Conservation (phyloP, 2,113 vertebrate species). For the Fulica atra region DNA sequence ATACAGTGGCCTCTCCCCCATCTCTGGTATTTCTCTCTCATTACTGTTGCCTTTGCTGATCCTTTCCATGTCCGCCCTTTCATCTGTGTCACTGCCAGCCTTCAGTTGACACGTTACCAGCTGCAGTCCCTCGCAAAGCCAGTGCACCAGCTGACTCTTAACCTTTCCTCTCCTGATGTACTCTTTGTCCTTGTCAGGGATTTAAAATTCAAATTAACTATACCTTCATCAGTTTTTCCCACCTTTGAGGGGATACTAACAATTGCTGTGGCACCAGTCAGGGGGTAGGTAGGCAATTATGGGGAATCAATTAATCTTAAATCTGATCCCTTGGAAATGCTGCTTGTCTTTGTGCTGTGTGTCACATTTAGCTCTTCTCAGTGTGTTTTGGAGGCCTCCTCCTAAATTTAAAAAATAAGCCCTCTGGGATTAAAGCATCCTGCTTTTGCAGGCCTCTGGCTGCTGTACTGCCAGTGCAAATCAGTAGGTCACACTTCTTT, state of each 20-base stretch:
- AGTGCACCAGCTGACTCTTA: background rate
- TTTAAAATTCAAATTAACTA: background rate
- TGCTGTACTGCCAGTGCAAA: background rate
- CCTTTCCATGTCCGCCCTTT: background rate
- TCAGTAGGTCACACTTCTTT: background rate
- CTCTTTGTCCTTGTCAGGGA: background rate
- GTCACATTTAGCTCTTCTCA: background rate
- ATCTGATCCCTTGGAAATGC: background rate
- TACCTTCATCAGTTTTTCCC: background rate
- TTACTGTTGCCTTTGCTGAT: background rate
- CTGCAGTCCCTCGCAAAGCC: background rate
- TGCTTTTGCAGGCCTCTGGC: background rate
- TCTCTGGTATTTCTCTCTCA: background rate
- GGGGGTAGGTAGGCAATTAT: background rate
- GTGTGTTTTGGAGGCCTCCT: background rate
- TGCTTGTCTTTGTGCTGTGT: background rate
- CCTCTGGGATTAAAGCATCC: background rate
- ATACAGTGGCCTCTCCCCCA: background rate
- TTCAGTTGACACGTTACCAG: fast-evolving
- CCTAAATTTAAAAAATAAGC: background rate
- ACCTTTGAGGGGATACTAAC: background rate
- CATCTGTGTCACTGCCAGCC: background rate
- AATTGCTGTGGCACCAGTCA: background rate
- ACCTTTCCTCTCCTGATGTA: background rate
- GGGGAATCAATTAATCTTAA: background rate